A percentile compares a stretch with the other conserved stretches of the same genome.
These are phyloP conservation scores for Amblyraja radiata DNA, from an alignment of 2,797 vertebrate species.

Conservation along the genomic window DNA sequence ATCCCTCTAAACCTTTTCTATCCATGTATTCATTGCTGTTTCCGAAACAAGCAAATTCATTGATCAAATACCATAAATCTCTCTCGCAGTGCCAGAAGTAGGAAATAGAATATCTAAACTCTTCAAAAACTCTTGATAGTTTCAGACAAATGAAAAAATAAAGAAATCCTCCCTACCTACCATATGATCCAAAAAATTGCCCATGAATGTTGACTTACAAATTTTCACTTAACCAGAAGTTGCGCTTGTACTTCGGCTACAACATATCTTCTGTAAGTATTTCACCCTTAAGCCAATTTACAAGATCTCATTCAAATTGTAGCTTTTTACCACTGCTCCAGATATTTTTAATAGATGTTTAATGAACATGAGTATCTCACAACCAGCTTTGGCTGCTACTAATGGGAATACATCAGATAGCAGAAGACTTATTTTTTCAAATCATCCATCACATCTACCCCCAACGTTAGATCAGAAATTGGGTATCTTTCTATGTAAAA, in stretches of 20 bases:
- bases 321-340: neutral
- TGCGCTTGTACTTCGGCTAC: neutral
- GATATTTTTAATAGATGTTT: neutral
- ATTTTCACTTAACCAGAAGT: neutral
- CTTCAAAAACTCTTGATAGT: neutral
- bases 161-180: neutral
- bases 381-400: neutral
- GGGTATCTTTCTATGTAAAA: too few relatives aligned
- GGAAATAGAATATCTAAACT: neutral
- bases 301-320: neutral
- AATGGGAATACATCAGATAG: neutral
- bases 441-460: neutral
- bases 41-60: neutral
- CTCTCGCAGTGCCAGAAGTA: neutral
- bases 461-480: neutral
- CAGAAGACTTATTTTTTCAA: neutral
- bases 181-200: neutral
- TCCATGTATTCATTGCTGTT: neutral
- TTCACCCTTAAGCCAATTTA: neutral
- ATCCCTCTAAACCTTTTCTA: neutral
- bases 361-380: neutral
- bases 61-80: neutral
- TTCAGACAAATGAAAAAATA: neutral
- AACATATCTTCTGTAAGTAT: neutral
- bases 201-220: neutral